phyloP scores from a whole-genome alignment of 37 sponge, comb jelly and placozoan genomes.

The Bolinopsis microptera region DNA sequence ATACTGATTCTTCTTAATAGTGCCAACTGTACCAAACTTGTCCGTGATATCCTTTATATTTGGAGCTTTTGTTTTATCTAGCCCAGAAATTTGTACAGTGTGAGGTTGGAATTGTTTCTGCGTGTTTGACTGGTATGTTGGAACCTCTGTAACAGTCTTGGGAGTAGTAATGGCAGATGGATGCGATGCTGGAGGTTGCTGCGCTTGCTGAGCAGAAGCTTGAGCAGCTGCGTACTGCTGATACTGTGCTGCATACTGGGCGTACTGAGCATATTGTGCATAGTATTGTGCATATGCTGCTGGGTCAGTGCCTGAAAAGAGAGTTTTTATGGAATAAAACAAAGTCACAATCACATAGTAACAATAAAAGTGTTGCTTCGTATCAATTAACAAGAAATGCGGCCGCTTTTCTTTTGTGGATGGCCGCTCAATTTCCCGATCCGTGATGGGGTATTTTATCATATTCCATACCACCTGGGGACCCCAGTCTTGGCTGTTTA shows the following conservation, averaged over 20 bases:
- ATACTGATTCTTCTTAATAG: slow-evolving; percentile 34
- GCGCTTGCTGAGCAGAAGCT: slow-evolving; percentile 1
- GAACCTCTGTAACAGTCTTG: slow-evolving; percentile 31
- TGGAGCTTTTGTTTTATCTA: slow-evolving; percentile 17
- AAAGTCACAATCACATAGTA: no score
- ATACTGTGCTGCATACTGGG: slow-evolving; percentile 22
- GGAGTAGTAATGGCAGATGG: slow-evolving; percentile 7
- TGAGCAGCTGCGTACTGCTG: not conserved
- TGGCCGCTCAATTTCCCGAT: no score
- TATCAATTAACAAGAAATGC: no score
- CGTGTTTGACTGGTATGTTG: not conserved
- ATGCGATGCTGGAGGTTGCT: slow-evolving; percentile 17
- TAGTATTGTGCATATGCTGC: slow-evolving; percentile 25
- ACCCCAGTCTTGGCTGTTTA: no score
- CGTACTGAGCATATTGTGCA: slow-evolving; percentile 51
- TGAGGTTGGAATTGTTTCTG: slow-evolving; percentile 63
- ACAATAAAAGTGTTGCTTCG: no score
- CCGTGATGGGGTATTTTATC: no score
- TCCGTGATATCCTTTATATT: slow-evolving; percentile 65
- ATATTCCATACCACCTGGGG: no score
- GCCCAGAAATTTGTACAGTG: slow-evolving; percentile 47
- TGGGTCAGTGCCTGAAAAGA: slow-evolving; percentile 20
- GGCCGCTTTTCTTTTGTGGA: no score
- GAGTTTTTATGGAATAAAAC: no score
- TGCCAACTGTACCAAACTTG: slow-evolving; percentile 55